Percentiles rank a stretch among this genome's conserved stretches.
Evolutionary conservation across 2,113 vertebrate species (phyloP).

Genomic region (Oreochromis niloticus): DNA sequence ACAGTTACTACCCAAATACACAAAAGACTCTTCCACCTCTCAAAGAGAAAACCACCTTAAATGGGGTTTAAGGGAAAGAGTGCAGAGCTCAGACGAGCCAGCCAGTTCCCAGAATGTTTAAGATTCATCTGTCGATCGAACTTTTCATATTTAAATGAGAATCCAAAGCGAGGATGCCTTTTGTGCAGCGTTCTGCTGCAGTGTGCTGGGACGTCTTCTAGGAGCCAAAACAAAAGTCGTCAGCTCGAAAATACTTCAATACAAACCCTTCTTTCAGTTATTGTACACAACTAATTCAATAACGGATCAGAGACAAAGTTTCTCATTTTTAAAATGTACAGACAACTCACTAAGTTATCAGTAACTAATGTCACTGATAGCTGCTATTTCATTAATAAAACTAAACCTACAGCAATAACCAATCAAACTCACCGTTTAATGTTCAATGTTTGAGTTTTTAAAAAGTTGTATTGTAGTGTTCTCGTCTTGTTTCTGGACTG

Average conservation of each 20-base stretch:
- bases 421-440: neutral
- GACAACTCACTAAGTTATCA: neutral
- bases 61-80: neutral
- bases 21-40: neutral
- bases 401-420: neutral
- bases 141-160: neutral
- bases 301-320: neutral
- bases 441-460: neutral
- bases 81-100: neutral
- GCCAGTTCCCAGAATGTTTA: neutral
- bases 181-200: neutral
- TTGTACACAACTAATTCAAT: neutral
- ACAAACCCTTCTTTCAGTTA: neutral
- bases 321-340: neutral
- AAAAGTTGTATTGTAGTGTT: neutral
- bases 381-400: neutral
- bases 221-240: neutral
- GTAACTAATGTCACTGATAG: neutral
- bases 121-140: neutral
- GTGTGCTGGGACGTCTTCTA: neutral
- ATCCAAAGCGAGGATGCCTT: neutral
- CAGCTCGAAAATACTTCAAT: neutral
- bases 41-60: neutral
- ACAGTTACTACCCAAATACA: neutral
- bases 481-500: neutral